Evolutionary conservation across 2,797 vertebrate species (phyloP).

Genomic region (Mallotus villosus): DNA sequence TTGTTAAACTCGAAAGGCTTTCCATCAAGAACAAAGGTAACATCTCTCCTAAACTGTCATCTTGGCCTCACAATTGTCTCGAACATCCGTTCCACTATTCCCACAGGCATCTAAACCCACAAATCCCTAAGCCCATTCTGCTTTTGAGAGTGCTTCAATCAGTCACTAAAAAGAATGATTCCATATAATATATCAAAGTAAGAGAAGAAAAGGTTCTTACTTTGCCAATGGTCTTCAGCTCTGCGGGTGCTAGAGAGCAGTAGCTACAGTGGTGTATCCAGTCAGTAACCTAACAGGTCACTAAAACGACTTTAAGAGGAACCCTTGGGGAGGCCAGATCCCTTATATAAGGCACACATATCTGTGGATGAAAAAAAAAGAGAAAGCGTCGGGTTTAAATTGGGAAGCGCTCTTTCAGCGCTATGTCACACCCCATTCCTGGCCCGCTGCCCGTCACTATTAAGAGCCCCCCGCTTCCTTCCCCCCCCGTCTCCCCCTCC

Average conservation of each 20-base stretch:
- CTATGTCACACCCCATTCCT: conserved; percentile 25
- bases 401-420: conserved; percentile 38
- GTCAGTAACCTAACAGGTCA: conserved; percentile 9
- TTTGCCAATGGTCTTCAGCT: not conserved
- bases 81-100: no score
- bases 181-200: not conserved
- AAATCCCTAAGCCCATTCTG: no score
- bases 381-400: conserved; percentile 29
- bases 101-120: no score
- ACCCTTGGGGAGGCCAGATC: conserved; percentile 3
- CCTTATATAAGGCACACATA: conserved; percentile 28
- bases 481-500: not conserved
- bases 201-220: not conserved
- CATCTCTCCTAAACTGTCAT: not conserved
- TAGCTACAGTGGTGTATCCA: not conserved
- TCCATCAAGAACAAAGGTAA: conserved; percentile 4
- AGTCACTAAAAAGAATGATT: not conserved
- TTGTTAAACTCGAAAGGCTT: conserved; percentile 10
- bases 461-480: conserved; percentile 18
- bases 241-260: not conserved
- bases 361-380: conserved; percentile 12
- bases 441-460: conserved; percentile 15
- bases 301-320: conserved; percentile 21
- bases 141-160: no score
- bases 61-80: not conserved